phyloP scores from a whole-genome alignment of 2,888 invertebrate genomes.

The Torymus tubicola region DNA sequence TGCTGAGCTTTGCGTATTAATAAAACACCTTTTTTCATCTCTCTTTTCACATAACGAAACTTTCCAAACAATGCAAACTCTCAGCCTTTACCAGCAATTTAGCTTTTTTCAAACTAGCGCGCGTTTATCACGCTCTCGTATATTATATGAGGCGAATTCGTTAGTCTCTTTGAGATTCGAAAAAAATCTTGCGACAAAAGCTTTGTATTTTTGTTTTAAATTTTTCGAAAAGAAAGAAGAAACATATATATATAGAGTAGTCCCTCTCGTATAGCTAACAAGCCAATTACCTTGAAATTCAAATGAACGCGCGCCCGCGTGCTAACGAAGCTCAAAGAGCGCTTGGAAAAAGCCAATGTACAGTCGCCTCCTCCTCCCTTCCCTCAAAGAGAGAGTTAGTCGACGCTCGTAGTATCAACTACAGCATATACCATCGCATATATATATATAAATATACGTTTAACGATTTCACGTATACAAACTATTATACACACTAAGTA shows the following conservation, averaged over 20 bases:
- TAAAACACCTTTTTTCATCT: not conserved
- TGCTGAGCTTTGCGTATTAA: not conserved
- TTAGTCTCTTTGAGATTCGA: conserved; percentile 39
- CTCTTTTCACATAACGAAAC: not conserved
- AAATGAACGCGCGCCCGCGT: not conserved
- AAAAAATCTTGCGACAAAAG: not conserved
- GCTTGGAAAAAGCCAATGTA: conserved; percentile 32
- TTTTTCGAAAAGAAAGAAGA: conserved; percentile 12
- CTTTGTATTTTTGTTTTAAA: not conserved
- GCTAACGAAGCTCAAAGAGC: conserved; percentile 49
- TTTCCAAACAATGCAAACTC: not conserved
- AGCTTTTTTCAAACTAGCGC: conserved; percentile 6
- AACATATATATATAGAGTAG: too few species aligned
- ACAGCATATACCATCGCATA: too few species aligned
- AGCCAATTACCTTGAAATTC: conserved; percentile 30
- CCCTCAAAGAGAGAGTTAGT: conserved; percentile 1
- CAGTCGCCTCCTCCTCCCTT: conserved; percentile 1
- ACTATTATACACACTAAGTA: too few species aligned
- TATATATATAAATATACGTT: too few species aligned
- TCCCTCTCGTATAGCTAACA: not conserved
- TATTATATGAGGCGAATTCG: conserved; percentile 17
- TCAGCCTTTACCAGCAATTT: conserved; percentile 2
- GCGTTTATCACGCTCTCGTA: not conserved
- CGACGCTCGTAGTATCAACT: conserved; percentile 24
- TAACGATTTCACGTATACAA: not conserved